Evolutionary conservation across 1,140 invertebrate genomes (phyloP), one percentile per base, ranked within the genome.

Genomic region (Nebria ingens): DNA sequence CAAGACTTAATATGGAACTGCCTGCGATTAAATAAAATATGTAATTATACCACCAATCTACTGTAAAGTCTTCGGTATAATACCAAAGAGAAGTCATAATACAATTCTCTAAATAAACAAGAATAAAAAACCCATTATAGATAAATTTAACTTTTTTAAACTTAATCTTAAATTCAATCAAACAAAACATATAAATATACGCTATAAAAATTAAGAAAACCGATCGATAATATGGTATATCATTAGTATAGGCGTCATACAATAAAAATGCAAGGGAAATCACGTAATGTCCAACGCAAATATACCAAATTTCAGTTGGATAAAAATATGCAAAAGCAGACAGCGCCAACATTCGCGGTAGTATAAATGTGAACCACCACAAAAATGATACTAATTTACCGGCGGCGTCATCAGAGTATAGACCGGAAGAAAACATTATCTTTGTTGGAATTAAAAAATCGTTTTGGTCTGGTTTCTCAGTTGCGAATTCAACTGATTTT

Each of bases 301-400:
- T 55, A 21, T 76, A 76, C 1, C 76, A 67, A n/a, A 82, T 76
- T 49, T 76, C 71, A 4, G 71, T 58, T 0, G 82, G 76, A 66
- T 80, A 84, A 64, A 85, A 85, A 57, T 82, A 76, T n/a, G 79
- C 81, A 63, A 86, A 86, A 0, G 79, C 73, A 6, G 79, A 75
- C 23, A 87, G 76, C n/a, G 84, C 76, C 12, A 87, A 70, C 66
- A 87, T 72, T 25, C 86, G 73, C 13, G 81, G 75, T 2, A 80
- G 62, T 21, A 88, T 79, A 61, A 86, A 87, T 17, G 79, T 71
- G 45, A 84, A 82, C 85, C 86, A 87, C 64, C 82, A 85, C 12
- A 82, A 67, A 62, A 83, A 86, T 11, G 83, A 73, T 9, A 86
- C 68, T 4, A 82, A 69, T 56, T 77, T 79, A 9, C 81, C 82